Conservation (phyloP, 2,113 vertebrate species). For the Peromyscus leucopus region DNA sequence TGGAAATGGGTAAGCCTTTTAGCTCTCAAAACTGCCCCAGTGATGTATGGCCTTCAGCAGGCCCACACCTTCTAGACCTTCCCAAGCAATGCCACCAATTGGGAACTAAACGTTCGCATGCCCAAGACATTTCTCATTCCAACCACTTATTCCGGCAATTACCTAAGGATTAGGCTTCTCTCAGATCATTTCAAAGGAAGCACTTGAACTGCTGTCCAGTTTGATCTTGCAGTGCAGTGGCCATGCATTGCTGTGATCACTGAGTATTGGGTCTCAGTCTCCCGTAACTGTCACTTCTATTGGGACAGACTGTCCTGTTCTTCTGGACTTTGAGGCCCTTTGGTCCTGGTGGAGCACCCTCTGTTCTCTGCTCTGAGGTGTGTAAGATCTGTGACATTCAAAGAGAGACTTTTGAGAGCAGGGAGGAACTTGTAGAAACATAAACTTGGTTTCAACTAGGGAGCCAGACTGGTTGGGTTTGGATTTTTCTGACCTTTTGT, state of each 20-base stretch:
- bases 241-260: background rate
- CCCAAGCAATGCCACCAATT: background rate
- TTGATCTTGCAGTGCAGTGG: background rate
- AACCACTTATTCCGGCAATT: background rate
- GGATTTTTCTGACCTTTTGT: background rate
- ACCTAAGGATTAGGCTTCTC: background rate
- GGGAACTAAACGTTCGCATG: background rate
- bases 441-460: background rate
- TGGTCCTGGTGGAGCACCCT: background rate
- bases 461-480: background rate
- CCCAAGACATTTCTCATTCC: background rate
- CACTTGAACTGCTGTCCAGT: background rate
- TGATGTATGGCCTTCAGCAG: background rate
- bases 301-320: no score
- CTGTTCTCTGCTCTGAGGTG: background rate
- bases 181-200: background rate
- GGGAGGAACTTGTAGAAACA: background rate
- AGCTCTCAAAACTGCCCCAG: background rate
- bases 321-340: background rate
- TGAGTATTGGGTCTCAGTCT: background rate
- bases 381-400: background rate
- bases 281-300: background rate
- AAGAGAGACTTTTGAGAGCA: background rate
- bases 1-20: background rate
- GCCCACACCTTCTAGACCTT: background rate